phyloP scores from a whole-genome alignment of 2,113 vertebrate genomes.

The Speoplatyrhinus poulsoni region DNA sequence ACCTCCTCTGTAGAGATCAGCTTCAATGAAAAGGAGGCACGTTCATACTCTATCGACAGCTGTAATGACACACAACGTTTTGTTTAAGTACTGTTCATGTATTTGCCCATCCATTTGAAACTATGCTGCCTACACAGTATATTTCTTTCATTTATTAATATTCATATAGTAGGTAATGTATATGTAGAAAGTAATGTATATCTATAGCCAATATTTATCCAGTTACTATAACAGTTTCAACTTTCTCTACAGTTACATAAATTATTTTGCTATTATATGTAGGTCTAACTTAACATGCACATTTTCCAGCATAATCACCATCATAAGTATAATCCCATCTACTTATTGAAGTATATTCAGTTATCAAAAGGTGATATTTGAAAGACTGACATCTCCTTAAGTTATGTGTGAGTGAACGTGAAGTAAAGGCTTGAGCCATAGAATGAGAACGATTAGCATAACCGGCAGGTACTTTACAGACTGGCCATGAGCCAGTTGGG shows the following conservation, averaged over 20 bases:
- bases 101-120: slow-evolving; percentile 5
- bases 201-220: too few relatives aligned
- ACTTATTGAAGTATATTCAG: slow-evolving; percentile 28
- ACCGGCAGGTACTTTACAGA: slow-evolving; percentile 34
- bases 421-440: slow-evolving; percentile 39
- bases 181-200: too few relatives aligned
- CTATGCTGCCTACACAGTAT: not conserved
- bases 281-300: too few relatives aligned
- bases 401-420: slow-evolving; percentile 16
- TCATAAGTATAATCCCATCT: slow-evolving; percentile 44
- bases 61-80: slow-evolving; percentile 52
- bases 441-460: slow-evolving; percentile 38
- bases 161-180: too few relatives aligned
- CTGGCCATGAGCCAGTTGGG: slow-evolving; percentile 18
- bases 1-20: slow-evolving; percentile 88
- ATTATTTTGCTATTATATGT: slow-evolving; percentile 1
- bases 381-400: slow-evolving; percentile 36
- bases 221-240: slow-evolving; percentile 6
- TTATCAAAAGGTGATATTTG: slow-evolving; percentile 23
- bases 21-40: slow-evolving; percentile 86
- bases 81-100: not conserved
- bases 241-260: slow-evolving; percentile 39
- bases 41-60: slow-evolving; percentile 90
- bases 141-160: too few relatives aligned
- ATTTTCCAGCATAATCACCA: too few relatives aligned